Percentiles rank a stretch among this genome's conserved stretches.
phyloP scores from a whole-genome alignment of 1,140 invertebrate species.

The Zaprionus vittiger region DNA sequence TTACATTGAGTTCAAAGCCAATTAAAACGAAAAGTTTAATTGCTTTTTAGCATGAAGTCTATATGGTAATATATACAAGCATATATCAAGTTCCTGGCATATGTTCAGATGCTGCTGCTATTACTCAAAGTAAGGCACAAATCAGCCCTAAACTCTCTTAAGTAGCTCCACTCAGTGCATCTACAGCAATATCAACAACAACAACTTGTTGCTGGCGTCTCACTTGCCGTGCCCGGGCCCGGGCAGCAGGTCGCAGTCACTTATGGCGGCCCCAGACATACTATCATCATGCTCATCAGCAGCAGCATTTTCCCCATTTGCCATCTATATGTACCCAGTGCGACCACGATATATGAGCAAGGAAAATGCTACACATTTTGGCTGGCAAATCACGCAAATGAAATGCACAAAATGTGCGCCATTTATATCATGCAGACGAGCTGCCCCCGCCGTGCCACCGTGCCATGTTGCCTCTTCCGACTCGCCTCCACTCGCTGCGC shows the following conservation, averaged over 20 bases:
- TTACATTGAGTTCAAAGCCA: constrained; percentile 32
- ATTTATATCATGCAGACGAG: constrained; percentile 71
- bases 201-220: constrained; percentile 15
- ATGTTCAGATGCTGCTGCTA: not conserved
- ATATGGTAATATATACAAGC: constrained; percentile 12
- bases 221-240: constrained; percentile 12
- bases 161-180: constrained; percentile 30
- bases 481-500: not conserved
- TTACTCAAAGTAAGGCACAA: constrained; percentile 17
- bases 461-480: not conserved
- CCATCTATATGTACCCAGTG: not conserved
- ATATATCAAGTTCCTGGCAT: constrained; percentile 49
- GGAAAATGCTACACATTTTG: constrained; percentile 74
- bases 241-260: constrained; percentile 40
- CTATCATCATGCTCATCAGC: constrained; percentile 58
- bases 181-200: constrained; percentile 35
- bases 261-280: constrained; percentile 37
- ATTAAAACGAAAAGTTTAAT: constrained; percentile 33
- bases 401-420: constrained; percentile 81
- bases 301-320: constrained; percentile 22
- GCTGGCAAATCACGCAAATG: constrained; percentile 81
- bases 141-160: constrained; percentile 26
- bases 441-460: not conserved
- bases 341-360: constrained; percentile 37
- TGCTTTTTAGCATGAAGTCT: not conserved